Evolutionary conservation across 2,888 invertebrate genomes (phyloP).

Genomic region (Muschampia plurimacula): DNA sequence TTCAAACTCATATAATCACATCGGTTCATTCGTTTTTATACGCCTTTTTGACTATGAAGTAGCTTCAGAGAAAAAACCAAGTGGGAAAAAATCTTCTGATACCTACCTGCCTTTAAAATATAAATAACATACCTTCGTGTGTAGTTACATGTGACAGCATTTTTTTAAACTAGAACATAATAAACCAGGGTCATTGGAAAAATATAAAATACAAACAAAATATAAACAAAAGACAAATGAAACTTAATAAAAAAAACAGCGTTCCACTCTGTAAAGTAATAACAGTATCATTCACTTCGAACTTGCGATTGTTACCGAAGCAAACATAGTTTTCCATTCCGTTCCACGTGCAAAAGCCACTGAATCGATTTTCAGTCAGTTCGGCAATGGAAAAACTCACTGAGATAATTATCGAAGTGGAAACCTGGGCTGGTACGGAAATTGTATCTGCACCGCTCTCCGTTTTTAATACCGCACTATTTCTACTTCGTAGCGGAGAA

Average conservation of each 20-base stretch:
- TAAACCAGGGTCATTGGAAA: no score
- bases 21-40: no score
- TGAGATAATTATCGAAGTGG: conserved; percentile 27
- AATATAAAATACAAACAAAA: no score
- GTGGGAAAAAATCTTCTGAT: no score
- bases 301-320: neutral
- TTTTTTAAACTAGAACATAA: no score
- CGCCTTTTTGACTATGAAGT: no score
- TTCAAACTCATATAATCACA: no score
- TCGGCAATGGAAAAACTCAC: conserved; percentile 21
- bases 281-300: neutral
- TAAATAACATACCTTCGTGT: no score
- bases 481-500: conserved; percentile 14
- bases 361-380: conserved; percentile 18
- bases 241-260: conserved; percentile 5
- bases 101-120: no score
- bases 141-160: no score
- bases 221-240: neutral
- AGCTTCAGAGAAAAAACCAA: no score
- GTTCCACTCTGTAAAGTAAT: conserved; percentile 3
- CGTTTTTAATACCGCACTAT: conserved; percentile 24
- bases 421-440: conserved; percentile 22
- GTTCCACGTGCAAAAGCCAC: conserved; percentile 5
- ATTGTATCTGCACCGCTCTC: conserved; percentile 22
- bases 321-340: conserved; percentile 7